These are phyloP conservation scores for Halcyon malimbica DNA, from an alignment of 2,113 vertebrate species.

Conservation along the genomic window DNA sequence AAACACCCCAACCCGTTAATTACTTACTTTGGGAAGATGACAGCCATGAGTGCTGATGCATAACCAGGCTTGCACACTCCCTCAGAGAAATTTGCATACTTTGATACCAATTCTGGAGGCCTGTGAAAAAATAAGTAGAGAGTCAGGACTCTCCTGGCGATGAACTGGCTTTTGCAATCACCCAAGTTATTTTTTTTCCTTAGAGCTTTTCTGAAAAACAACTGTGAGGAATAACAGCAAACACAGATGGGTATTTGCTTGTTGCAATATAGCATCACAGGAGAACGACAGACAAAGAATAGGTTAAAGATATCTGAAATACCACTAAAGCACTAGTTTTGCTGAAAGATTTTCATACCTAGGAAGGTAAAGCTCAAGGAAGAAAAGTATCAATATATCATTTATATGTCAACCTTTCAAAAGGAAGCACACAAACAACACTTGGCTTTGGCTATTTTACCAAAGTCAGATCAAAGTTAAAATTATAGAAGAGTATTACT, in stretches of 20 bases:
- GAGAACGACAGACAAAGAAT: not conserved
- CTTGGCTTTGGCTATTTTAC: slow-evolving; percentile 8
- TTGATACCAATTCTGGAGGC: slow-evolving; percentile 85
- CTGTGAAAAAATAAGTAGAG: slow-evolving; percentile 69
- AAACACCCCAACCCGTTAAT: not conserved
- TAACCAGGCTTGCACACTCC: slow-evolving; percentile 92
- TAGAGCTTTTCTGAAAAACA: not conserved
- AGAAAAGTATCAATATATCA: not conserved
- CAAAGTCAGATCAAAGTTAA: not conserved
- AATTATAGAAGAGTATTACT: not conserved
- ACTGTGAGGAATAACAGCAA: not conserved
- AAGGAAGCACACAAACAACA: not conserved
- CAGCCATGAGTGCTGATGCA: slow-evolving; percentile 90
- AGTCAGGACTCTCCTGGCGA: slow-evolving; percentile 33
- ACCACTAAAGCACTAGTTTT: not conserved
- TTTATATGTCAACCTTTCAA: not conserved
- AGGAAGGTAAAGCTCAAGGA: not conserved
- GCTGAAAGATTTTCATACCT: not conserved
- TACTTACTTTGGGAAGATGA: slow-evolving; percentile 96
- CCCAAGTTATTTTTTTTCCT: not conserved
- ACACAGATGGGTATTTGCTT: not conserved
- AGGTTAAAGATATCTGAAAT: not conserved
- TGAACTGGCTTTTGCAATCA: not conserved
- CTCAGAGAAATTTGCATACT: slow-evolving; percentile 92
- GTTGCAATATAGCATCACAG: not conserved